Evolutionary conservation across 1,140 invertebrate species (phyloP).

Genomic region (Magallana gigas): DNA sequence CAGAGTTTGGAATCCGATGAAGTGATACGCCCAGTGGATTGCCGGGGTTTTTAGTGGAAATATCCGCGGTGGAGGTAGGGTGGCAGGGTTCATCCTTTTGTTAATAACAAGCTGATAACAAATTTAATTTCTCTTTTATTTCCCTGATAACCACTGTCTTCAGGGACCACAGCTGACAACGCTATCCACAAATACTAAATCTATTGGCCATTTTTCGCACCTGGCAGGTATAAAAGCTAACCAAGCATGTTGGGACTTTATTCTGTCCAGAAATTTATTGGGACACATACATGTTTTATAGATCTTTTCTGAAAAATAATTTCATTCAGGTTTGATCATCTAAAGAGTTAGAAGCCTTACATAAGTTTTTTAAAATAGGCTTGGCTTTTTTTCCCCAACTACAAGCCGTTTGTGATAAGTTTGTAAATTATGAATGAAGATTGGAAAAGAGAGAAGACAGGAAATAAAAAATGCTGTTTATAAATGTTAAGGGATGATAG

Average conservation of each 20-base stretch:
- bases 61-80: background rate
- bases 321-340: no score
- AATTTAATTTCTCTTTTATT: constrained; percentile 34
- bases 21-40: background rate
- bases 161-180: constrained; percentile 10
- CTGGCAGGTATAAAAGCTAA: constrained; percentile 19
- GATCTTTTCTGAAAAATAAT: no score
- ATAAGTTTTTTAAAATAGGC: no score
- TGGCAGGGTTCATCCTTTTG: constrained; percentile 13
- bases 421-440: constrained; percentile 34
- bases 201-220: constrained; percentile 32
- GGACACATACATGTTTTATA: no score
- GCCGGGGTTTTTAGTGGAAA: background rate
- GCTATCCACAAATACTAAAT: background rate
- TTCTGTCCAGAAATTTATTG: constrained; percentile 6
- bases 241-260: background rate
- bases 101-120: constrained; percentile 14
- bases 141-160: constrained; percentile 13
- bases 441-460: background rate
- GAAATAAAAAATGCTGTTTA: background rate
- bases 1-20: background rate
- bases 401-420: no score
- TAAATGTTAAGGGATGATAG: background rate
- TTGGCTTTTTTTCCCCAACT: background rate
- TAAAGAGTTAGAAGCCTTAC: no score